These are phyloP conservation scores for Melangyna quadrimaculata DNA, from an alignment of 2,888 invertebrate species.

Conservation along the genomic window DNA sequence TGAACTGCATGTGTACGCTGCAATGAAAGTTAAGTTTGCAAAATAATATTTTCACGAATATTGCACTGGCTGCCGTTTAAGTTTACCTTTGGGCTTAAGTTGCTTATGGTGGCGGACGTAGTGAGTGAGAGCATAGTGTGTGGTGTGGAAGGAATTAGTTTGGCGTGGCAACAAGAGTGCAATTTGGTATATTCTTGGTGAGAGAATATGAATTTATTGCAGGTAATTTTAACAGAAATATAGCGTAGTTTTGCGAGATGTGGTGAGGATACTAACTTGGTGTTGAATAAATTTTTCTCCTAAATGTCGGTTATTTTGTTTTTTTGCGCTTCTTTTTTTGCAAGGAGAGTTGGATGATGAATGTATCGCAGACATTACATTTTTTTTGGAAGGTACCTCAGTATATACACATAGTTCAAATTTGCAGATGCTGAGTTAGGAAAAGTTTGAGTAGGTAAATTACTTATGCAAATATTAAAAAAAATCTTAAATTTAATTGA, in stretches of 20 bases:
- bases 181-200: conserved; percentile 55
- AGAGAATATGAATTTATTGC: conserved; percentile 64
- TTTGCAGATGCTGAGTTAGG: background rate
- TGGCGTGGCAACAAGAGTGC: conserved; percentile 26
- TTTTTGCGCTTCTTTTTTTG: background rate
- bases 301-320: background rate
- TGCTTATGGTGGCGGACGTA: background rate
- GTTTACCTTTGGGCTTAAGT: conserved; percentile 18
- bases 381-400: background rate
- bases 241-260: background rate
- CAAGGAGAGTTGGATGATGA: conserved; percentile 12
- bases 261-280: background rate
- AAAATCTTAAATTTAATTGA: background rate
- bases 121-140: no score
- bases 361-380: conserved; percentile 50
- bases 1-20: conserved; percentile 49
- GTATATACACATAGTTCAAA: background rate
- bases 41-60: conserved; percentile 60
- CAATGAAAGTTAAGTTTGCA: conserved; percentile 62
- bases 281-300: conserved; percentile 50
- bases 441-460: background rate
- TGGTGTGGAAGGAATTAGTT: background rate
- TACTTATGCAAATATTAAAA: background rate
- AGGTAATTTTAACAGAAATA: conserved; percentile 12
- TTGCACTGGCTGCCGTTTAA: conserved; percentile 27